Evolutionary conservation across 2,888 invertebrate species (phyloP).

Genomic region (Caenorhabditis sinica): DNA sequence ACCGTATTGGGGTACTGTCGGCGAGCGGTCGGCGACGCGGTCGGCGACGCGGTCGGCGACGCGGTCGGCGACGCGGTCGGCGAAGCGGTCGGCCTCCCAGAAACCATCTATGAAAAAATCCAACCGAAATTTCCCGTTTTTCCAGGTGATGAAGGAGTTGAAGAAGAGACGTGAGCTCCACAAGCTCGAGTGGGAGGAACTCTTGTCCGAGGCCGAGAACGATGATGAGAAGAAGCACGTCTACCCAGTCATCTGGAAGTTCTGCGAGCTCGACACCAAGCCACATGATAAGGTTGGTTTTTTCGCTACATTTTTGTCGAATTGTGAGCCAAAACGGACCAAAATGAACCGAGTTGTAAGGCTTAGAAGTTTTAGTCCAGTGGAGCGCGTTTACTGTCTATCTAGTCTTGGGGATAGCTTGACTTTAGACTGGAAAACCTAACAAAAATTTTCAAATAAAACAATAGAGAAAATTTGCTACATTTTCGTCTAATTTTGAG

Average conservation of each 20-base stretch:
- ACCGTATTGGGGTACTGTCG: too few species aligned
- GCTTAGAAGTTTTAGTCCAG: background rate
- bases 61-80: too few species aligned
- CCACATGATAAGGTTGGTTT: slow-evolving; percentile 93
- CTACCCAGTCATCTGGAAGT: slow-evolving; percentile 97
- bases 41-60: too few species aligned
- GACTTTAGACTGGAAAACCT: too few species aligned
- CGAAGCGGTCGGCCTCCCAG: too few species aligned
- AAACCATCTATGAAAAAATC: too few species aligned
- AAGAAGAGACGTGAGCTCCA: slow-evolving; percentile 84
- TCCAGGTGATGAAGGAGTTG: slow-evolving; percentile 82
- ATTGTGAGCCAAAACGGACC: background rate
- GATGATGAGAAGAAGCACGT: slow-evolving; percentile 84
- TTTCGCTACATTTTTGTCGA: background rate
- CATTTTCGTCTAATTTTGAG: background rate
- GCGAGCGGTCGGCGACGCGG: too few species aligned
- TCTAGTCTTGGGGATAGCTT: too few species aligned
- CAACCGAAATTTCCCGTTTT: background rate
- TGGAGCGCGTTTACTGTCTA: background rate
- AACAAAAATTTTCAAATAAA: too few species aligned
- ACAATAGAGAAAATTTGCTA: background rate
- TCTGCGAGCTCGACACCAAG: slow-evolving; percentile 94
- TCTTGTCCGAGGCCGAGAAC: slow-evolving; percentile 91
- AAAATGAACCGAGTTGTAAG: background rate
- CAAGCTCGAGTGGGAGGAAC: slow-evolving; percentile 89